Evolutionary conservation across 2,113 vertebrate species (phyloP), one percentile per base, ranked within the genome.

Genomic region (Pseudorasbora parva): DNA sequence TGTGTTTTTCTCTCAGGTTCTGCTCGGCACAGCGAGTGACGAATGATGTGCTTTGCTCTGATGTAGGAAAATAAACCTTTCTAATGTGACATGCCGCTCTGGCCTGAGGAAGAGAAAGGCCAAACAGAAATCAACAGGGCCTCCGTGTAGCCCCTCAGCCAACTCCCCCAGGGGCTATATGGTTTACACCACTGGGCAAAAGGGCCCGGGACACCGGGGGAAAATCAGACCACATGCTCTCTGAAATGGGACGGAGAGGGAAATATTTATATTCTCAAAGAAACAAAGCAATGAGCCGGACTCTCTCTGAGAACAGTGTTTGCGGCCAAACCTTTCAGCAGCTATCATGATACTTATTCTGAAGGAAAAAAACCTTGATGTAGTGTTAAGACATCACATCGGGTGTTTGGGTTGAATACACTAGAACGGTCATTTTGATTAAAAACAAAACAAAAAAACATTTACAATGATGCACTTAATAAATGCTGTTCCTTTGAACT

Each of bases 61-160:
- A 87, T 86, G 85, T 86, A 88, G 82, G 85, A 89, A 88, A 85
- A 88, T 85, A 89, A 88, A 88, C 82, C 86, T 83, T 74, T 86
- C 89, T 79, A 90, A 91, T 92, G 90, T 93, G 92, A 91, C 91
- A 89, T 89, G 90, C 87, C 89, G 90, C 76, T 90, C 88, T 86
- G 88, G 90, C 91, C 88, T 77, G 86, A 91, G 90, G 91, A 93
- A 92, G 92, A 90, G 89, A 92, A 91, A 85, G 86, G 89, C 89
- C 92, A 93, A 93, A 94, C 91, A 90, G 91, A 91, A 93, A 91
- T 91, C 91, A 91, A 88, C 93, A 90, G 90, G 85, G 77, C 77
- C 89, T 84, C 84, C 69, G 86, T 73, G 82, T 49, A 78, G 82
- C 85, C 90, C 87, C 83, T 84, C 76, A 64, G 66, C 76, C 5